Evolutionary conservation across 2,888 invertebrate species (phyloP).

Genomic region (Boloria selene): DNA sequence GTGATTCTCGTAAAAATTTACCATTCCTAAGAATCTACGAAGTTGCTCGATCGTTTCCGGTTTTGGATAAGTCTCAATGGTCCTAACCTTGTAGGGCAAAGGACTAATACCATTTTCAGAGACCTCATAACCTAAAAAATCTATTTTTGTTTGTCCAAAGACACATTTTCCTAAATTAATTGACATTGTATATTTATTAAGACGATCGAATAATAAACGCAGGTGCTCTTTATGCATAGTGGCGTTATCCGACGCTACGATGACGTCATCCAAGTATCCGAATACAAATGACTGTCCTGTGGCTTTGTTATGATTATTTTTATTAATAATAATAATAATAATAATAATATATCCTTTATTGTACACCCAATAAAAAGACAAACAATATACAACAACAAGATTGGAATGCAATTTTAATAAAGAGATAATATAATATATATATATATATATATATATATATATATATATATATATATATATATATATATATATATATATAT

Average conservation of each 20-base stretch:
- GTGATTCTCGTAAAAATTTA: conserved; percentile 39
- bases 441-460: too few relatives aligned
- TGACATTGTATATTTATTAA: conserved; percentile 31
- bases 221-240: conserved; percentile 38
- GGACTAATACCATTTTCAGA: conserved; percentile 5
- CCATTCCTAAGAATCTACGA: conserved; percentile 39
- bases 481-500: too few relatives aligned
- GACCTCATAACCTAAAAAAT: too few relatives aligned
- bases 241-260: conserved; percentile 41
- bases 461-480: too few relatives aligned
- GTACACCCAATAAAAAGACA: too few relatives aligned
- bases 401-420: too few relatives aligned
- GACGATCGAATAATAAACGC: conserved; percentile 30
- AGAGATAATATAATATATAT: too few relatives aligned
- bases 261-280: conserved; percentile 49
- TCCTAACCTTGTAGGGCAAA: conserved; percentile 20
- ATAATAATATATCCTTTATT: too few relatives aligned
- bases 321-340: too few relatives aligned
- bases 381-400: too few relatives aligned
- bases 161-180: conserved; percentile 34
- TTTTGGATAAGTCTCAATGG: conserved; percentile 32
- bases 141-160: too few relatives aligned
- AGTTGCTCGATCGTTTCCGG: conserved; percentile 36
- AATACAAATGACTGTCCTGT: conserved; percentile 42
- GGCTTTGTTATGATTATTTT: too few relatives aligned